Base-by-base conservation (phyloP, 2,797 vertebrate species). In the Spinibarbus caldwelli region DNA sequence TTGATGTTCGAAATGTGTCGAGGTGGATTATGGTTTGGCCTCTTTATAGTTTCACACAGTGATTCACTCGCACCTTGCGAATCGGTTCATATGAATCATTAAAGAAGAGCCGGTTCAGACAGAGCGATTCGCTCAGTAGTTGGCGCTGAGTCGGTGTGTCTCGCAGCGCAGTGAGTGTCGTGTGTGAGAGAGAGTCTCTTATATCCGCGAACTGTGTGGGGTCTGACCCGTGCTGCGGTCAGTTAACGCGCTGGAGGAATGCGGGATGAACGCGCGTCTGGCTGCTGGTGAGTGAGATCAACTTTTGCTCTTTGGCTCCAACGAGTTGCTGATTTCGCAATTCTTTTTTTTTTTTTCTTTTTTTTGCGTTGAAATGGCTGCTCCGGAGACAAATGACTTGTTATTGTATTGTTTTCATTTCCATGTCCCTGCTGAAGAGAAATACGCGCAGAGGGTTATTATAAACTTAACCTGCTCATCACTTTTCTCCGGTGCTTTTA, bases 211-310 rank as follows among this genome's bases (percentile, higher is more conserved):
- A 4, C 45, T 14, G 73, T 17, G 38, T n/a, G 19, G 70, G 49
- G 11, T 68, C 36, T 70, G 64, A 15, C 4, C 34, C 64, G 43
- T 72, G 73, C 26, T 68, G n/a, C 29, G 29, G 43, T 62, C 6
- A 19, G 81, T 52, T 10, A 62, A 68, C 6, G 70, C 36, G 54
- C 59, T 26, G 29, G 17, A 80, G 82, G 59, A 80, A 84, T 76
- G 82, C 72, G 76, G 78, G 34, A 49, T 45, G 66, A 49, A 19
- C 36, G 75, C n/a, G 67, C 83, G 57, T 57, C 49, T 38, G 34
- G 47, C n/a, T 76, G 86, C 26, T 78, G 87, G 87, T 85, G 84
- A 87, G 83, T 81, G 38, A 71, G 9, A 71, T n/a, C 14, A 14
- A 66, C 77, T 73, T 82, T 12, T 73, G 26, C 41, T 73, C 71